Evolutionary conservation across 2,113 vertebrate species (phyloP).

Genomic region (western clawed frog (Xenopus tropicalis)): DNA sequence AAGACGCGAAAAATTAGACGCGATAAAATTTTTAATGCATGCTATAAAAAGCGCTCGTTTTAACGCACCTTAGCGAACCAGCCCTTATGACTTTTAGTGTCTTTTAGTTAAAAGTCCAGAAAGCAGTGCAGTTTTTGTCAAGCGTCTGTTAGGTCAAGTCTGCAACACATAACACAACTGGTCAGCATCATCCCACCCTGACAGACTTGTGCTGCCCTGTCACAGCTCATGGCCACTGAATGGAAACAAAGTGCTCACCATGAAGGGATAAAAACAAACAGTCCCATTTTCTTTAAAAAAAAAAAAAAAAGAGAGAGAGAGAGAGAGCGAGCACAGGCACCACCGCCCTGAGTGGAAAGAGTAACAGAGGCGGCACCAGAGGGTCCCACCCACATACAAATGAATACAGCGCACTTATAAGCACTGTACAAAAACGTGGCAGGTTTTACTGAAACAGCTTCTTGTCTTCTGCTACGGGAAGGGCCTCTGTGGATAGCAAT

Average conservation of each 20-base stretch:
- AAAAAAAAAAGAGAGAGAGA: neutral
- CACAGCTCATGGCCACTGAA: slow-evolving; percentile 44
- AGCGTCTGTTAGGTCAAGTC: slow-evolving; percentile 1
- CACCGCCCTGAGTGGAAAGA: neutral
- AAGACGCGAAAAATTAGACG: too few relatives aligned
- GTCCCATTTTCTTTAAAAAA: neutral
- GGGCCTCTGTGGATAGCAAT: neutral
- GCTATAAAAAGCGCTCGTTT: too few relatives aligned
- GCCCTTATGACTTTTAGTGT: too few relatives aligned
- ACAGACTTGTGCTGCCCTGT: slow-evolving; percentile 21
- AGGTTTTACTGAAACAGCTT: slow-evolving; percentile 22
- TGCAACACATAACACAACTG: neutral
- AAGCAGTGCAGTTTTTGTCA: slow-evolving; percentile 19
- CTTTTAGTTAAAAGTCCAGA: neutral
- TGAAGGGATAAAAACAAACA: slow-evolving; percentile 21
- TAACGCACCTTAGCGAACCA: too few relatives aligned
- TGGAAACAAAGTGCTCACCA: neutral
- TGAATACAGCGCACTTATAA: slow-evolving; percentile 1
- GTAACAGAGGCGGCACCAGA: neutral
- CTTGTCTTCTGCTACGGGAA: neutral
- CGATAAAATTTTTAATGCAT: too few relatives aligned
- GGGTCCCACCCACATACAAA: slow-evolving; percentile 13
- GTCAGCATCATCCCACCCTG: slow-evolving; percentile 38
- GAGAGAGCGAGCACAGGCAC: neutral
- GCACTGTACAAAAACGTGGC: slow-evolving; percentile 25